Conservation (phyloP, 1,140 invertebrate species). For the Leptinotarsa undecemlineata region DNA sequence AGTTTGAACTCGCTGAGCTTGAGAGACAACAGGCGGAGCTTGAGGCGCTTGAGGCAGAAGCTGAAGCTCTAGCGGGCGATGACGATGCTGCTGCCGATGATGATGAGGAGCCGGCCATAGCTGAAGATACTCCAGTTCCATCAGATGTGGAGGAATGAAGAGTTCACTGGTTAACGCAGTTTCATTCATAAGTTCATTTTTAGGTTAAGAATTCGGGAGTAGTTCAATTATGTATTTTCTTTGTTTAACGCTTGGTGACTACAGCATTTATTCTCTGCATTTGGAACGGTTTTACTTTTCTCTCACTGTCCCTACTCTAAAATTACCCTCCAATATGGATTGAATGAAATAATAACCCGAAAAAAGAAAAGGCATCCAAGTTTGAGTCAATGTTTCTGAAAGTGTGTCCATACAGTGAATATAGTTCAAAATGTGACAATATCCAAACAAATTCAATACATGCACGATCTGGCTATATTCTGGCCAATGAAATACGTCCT, state of each 20-base stretch:
- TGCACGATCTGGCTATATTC: too few species aligned
- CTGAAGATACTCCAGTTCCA: conserved; percentile 42
- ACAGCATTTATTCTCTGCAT: conserved; percentile 23
- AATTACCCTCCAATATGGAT: too few species aligned
- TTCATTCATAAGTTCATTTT: conserved; percentile 6
- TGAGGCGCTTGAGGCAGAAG: conserved; percentile 50
- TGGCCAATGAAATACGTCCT: too few species aligned
- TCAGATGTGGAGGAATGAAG: conserved; percentile 49
- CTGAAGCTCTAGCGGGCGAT: conserved; percentile 43
- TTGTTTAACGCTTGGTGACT: conserved; percentile 21
- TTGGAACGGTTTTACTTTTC: conserved; percentile 3
- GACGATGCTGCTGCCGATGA: conserved; percentile 48
- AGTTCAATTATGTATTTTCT: conserved; percentile 12
- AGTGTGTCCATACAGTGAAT: too few species aligned
- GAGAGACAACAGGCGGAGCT: conserved; percentile 46
- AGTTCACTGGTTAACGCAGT: neutral
- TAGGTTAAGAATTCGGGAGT: neutral
- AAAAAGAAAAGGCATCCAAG: too few species aligned
- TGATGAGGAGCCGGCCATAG: conserved; percentile 53
- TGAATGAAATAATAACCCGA: too few species aligned
- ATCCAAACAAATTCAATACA: too few species aligned
- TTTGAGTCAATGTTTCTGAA: too few species aligned
- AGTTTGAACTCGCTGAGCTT: conserved; percentile 31
- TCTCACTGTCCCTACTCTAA: neutral
- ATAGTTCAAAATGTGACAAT: too few species aligned